Evolutionary conservation across 2,797 vertebrate genomes (phyloP).

Genomic region (Scarus forsteni): DNA sequence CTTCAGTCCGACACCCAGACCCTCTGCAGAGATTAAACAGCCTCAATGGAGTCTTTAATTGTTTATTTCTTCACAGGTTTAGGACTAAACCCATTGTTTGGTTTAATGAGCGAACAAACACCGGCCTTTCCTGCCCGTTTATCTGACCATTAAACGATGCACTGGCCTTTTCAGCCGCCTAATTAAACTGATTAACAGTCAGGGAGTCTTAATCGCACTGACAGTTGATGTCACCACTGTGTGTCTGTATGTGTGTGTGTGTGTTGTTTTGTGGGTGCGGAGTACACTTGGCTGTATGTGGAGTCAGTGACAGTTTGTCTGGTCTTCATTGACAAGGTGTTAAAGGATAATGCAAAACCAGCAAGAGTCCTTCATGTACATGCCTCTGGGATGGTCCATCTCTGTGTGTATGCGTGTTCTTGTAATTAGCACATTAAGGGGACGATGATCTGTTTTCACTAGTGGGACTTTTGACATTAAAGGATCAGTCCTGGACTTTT

Average conservation of each 20-base stretch:
- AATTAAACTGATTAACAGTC: slow-evolving; percentile 63
- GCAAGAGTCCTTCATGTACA: slow-evolving; percentile 30
- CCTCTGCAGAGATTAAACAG: slow-evolving; percentile 1
- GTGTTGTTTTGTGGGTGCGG: slow-evolving; percentile 2
- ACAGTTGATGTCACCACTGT: slow-evolving; percentile 15
- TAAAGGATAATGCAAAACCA: slow-evolving; percentile 47
- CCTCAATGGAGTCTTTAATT: not conserved
- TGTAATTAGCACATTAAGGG: not conserved
- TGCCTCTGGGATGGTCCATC: not conserved
- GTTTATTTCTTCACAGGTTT: slow-evolving; percentile 7
- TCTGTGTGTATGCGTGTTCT: slow-evolving; percentile 5
- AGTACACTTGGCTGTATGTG: not conserved
- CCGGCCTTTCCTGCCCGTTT: not conserved
- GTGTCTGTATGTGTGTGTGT: slow-evolving; percentile 8
- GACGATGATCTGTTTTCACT: not conserved
- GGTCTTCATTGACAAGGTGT: slow-evolving; percentile 31
- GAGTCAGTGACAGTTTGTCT: not conserved
- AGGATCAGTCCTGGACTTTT: not conserved
- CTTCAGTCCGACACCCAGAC: not conserved
- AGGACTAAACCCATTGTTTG: not conserved
- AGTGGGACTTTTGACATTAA: not conserved
- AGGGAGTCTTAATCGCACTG: slow-evolving; percentile 37
- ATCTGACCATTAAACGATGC: slow-evolving; percentile 17
- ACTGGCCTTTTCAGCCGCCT: slow-evolving; percentile 57
- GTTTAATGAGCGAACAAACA: slow-evolving; percentile 35